Base-by-base conservation (phyloP, 1,140 invertebrate genomes). In the Batillaria attramentaria region DNA sequence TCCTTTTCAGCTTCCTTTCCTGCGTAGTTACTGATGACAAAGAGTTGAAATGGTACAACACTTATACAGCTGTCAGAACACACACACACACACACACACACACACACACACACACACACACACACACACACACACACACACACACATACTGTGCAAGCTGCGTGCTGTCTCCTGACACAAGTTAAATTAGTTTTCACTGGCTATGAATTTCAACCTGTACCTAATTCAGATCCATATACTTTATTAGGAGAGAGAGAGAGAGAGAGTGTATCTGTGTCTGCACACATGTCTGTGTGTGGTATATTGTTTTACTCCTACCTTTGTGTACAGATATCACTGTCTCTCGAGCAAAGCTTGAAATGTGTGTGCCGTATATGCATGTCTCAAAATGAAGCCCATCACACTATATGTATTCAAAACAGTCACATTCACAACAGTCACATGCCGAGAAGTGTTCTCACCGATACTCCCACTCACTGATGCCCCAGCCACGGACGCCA, bases 381-480 rank as follows among this genome's bases (percentile, higher is more conserved):
- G 50, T 54, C n/a, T 16, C 50, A 16, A 16, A 54, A 54, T 16
- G n/a, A 54, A 54, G 16, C 50, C n/a, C 16, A 16, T 13, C 50
- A 16, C 50, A 16, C 50, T 54, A 16, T 54, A 16, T 54, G 16
- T 16, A 16, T 16, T 13, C 13, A 54, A 54, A 54, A 54, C 13
- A n/a, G n/a, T n/a, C 16, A n/a, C 37, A 72, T 39, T 72, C 18
- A 6, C 6, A 18, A 39, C 33, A 10, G 18, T 72, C 31, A 39
- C 28, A 10, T 50, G 46, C 57, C 16, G 18, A 74, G 8, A 74
- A 41, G 28, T 28, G 2, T 0, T 13, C 73, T 66, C 81, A 89
- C 89, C 85, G 84, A 89, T 95, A 95, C 85, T 94, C 92, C 92
- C 94, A 95, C 90, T 95, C 94, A 1, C 93, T 94, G 31, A 95